These are phyloP conservation scores for Collichthys lucidus DNA, from an alignment of 2,113 vertebrate genomes.

Conservation along the genomic window DNA sequence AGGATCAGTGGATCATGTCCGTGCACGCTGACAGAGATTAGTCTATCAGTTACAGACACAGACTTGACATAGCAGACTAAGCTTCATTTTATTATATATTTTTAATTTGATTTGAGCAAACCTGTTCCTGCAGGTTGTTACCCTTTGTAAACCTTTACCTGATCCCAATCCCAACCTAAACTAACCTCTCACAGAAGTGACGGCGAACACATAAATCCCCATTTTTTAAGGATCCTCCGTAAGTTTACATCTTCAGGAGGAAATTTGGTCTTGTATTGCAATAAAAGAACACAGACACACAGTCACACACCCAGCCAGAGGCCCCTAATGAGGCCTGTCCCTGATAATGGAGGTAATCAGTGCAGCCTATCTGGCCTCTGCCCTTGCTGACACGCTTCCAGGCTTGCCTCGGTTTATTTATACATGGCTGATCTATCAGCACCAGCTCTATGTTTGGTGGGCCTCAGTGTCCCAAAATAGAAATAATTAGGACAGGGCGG, in stretches of 20 bases:
- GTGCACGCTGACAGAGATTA: neutral
- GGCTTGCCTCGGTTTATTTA: conserved; percentile 78
- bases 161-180: neutral
- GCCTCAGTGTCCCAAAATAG: conserved; percentile 76
- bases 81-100: too few relatives aligned
- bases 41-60: neutral
- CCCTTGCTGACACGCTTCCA: conserved; percentile 74
- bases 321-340: conserved; percentile 64
- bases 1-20: neutral
- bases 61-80: too few relatives aligned
- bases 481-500: conserved; percentile 84
- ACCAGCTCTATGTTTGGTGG: conserved; percentile 79
- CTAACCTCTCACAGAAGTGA: neutral
- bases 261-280: conserved; percentile 18
- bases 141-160: neutral
- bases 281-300: conserved; percentile 33
- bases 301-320: conserved; percentile 46
- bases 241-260: neutral
- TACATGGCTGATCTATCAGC: conserved; percentile 80
- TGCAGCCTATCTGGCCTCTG: conserved; percentile 77
- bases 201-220: neutral
- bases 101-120: too few relatives aligned
- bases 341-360: conserved; percentile 81
- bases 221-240: neutral
- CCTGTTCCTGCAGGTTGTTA: neutral